Evolutionary conservation across 2,888 invertebrate genomes (phyloP).

Genomic region (Scaptomyza caliginosa): DNA sequence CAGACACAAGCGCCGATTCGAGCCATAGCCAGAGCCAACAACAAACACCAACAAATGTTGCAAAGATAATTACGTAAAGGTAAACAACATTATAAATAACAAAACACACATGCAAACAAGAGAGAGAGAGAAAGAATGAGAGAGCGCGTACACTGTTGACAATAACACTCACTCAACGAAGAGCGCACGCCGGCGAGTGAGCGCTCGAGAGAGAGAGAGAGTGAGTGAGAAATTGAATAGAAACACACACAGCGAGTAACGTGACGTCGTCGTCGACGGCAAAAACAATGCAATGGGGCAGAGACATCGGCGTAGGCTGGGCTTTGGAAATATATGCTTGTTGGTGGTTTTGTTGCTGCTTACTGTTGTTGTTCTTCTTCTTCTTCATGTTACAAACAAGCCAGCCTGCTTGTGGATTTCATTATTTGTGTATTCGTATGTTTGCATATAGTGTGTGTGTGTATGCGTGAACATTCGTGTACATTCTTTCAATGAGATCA

Average conservation of each 20-base stretch:
- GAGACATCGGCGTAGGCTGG: constrained; percentile 42
- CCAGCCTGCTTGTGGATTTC: constrained; percentile 44
- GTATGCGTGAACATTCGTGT: constrained; percentile 32
- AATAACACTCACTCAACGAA: constrained; percentile 24
- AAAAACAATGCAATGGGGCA: constrained; percentile 42
- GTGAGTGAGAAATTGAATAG: background rate
- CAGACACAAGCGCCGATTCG: constrained; percentile 19
- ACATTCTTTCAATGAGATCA: constrained; percentile 75
- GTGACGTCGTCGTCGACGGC: constrained; percentile 17
- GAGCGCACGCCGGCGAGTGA: constrained; percentile 41
- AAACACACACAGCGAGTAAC: constrained; percentile 44
- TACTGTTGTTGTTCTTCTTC: constrained; percentile 29
- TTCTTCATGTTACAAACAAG: constrained; percentile 46
- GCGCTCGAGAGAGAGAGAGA: constrained; percentile 9
- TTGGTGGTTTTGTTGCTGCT: constrained; percentile 42
- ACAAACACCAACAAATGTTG: constrained; percentile 57
- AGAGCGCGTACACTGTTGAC: constrained; percentile 12
- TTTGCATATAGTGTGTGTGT: constrained; percentile 7
- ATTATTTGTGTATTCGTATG: constrained; percentile 31
- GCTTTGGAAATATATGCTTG: constrained; percentile 56
- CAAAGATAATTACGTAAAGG: constrained; percentile 79
- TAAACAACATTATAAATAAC: constrained; percentile 76
- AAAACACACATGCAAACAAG: constrained; percentile 46
- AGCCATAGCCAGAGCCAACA: constrained; percentile 10
- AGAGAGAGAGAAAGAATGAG: constrained; percentile 1